A percentile compares a stretch with the other conserved stretches of the same genome.
phyloP scores from a whole-genome alignment of 2,113 vertebrate species.

The Eurystomus gularis region DNA sequence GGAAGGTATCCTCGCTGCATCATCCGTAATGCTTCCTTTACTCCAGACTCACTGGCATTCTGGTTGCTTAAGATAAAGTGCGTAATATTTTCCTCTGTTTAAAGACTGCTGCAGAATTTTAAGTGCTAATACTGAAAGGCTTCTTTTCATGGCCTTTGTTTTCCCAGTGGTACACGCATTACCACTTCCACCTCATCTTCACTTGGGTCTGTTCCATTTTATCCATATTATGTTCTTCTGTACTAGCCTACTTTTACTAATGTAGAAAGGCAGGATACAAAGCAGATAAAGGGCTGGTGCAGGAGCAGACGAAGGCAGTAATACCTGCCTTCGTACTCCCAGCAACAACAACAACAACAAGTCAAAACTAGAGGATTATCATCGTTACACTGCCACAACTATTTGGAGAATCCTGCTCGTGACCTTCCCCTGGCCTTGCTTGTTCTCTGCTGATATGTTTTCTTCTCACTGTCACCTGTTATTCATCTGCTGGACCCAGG shows the following conservation, averaged over 20 bases:
- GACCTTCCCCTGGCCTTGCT: neutral
- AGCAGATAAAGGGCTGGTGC: neutral
- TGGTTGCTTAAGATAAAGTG: neutral
- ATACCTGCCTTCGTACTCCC: neutral
- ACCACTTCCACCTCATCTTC: neutral
- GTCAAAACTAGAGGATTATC: neutral
- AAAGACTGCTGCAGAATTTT: neutral
- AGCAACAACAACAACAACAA: rapidly evolving
- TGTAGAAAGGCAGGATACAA: neutral
- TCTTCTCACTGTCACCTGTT: neutral
- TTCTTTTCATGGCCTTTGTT: neutral
- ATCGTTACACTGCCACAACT: neutral
- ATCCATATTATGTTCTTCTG: neutral
- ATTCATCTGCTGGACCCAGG: neutral
- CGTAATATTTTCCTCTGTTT: neutral
- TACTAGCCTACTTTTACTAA: neutral
- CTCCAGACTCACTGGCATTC: neutral
- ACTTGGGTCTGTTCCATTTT: neutral
- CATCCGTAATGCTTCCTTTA: neutral
- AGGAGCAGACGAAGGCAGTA: neutral
- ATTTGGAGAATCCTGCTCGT: neutral
- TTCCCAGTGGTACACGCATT: neutral
- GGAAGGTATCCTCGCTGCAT: neutral
- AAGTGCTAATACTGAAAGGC: neutral
- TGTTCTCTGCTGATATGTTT: neutral